Evolutionary conservation across 2,797 vertebrate species (phyloP).

Genomic region (Pampus argenteus): DNA sequence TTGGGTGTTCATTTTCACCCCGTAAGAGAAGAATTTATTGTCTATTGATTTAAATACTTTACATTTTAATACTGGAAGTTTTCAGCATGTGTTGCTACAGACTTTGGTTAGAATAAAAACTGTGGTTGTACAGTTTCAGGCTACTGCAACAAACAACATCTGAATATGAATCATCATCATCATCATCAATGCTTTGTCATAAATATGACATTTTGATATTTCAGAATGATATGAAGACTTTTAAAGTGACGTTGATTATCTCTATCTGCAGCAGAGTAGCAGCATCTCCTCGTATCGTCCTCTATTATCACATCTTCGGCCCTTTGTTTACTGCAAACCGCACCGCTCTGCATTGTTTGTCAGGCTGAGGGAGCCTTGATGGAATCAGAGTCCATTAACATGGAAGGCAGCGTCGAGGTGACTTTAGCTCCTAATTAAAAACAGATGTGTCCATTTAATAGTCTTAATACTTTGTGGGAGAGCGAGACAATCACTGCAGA

Average conservation of each 20-base stretch:
- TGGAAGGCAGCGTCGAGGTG: slow-evolving; percentile 87
- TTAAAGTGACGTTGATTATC: background rate
- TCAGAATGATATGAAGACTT: background rate
- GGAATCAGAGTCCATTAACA: slow-evolving; percentile 86
- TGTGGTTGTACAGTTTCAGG: background rate
- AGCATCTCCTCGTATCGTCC: slow-evolving; percentile 5
- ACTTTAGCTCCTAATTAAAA: slow-evolving; percentile 90
- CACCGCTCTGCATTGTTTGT: slow-evolving; percentile 68
- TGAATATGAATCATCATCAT: background rate
- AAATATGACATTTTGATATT: background rate
- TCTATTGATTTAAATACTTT: slow-evolving; percentile 5
- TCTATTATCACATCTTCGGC: slow-evolving; percentile 33
- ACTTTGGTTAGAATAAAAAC: background rate
- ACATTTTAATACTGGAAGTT: slow-evolving; percentile 1
- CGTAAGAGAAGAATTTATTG: slow-evolving; percentile 14
- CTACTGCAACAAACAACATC: background rate
- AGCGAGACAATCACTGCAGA: slow-evolving; percentile 87
- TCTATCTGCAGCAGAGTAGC: slow-evolving; percentile 9
- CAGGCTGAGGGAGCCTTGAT: slow-evolving; percentile 75
- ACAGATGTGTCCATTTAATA: slow-evolving; percentile 92
- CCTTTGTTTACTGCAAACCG: slow-evolving; percentile 71
- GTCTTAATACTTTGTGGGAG: slow-evolving; percentile 90
- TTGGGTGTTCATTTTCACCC: slow-evolving; percentile 13
- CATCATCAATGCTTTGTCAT: background rate
- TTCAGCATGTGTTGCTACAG: slow-evolving; percentile 3